Base-by-base conservation (phyloP, 2,113 vertebrate genomes). In the Nematolebias whitei region DNA sequence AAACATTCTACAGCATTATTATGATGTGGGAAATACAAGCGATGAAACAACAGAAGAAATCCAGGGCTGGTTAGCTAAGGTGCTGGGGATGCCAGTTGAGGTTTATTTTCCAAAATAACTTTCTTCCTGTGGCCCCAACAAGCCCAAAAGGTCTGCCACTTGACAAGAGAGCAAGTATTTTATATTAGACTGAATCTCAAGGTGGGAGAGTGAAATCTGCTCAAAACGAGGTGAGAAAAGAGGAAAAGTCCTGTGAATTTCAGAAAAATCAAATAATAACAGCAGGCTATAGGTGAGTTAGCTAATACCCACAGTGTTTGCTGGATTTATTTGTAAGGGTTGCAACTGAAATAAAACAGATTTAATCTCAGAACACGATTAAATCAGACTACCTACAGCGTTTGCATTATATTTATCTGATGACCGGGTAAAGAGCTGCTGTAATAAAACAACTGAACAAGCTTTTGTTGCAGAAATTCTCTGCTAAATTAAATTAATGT, bases 21-120 rank as follows among this genome's bases (percentile, higher is more conserved):
- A n/a, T n/a, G n/a, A n/a, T n/a, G n/a, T n/a, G n/a, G n/a, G n/a
- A n/a, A n/a, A n/a, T n/a, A n/a, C n/a, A n/a, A n/a, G n/a, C n/a
- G n/a, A 61, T 18, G 16, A 23, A n/a, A n/a, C 5, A 20, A 3
- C 19, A 35, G 54, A 32, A 64, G 41, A 74, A 26, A 56, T 55
- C 19, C 16, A 35, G 35, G 29, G 16, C 26, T 2, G 9, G 14
- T 24, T 54, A 44, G 44, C 8, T 1, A 20, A 58, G 41, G 57
- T 38, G 40, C 22, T 48, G 23, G 29, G 26, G 45, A 20, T 11
- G 26, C 49, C 15, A n/a, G 18, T 11, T 6, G 22, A 57, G 64
- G 49, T 70, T 73, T 79, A 73, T 68, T 68, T 49, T 49, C 40
- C 22, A 68, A 68, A 75, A 76, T 71, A 82, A 71, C 52, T 15